A percentile compares a stretch with the other conserved stretches of the same genome.
Conservation (phyloP, 2,113 vertebrate genomes). For the Peromyscus polionotus region DNA sequence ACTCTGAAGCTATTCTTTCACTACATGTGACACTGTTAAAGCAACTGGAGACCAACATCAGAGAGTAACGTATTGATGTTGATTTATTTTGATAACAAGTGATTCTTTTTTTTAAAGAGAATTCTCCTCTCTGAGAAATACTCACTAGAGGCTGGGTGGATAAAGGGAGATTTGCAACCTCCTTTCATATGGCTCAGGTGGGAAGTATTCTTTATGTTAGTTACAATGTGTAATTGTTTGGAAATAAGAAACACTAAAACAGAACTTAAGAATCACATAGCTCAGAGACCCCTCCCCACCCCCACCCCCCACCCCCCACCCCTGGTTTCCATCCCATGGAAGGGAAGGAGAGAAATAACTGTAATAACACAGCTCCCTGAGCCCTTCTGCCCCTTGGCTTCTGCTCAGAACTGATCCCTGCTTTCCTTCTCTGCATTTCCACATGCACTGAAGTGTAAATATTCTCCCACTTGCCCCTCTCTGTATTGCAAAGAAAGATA, state of each 20-base stretch:
- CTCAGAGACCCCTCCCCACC: not conserved
- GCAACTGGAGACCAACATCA: not conserved
- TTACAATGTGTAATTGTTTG: not conserved
- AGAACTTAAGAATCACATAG: not conserved
- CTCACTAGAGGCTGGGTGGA: not conserved
- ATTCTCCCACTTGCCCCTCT: not conserved
- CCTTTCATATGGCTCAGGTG: not conserved
- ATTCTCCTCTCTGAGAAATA: not conserved
- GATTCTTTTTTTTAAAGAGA: not conserved
- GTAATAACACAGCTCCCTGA: not conserved
- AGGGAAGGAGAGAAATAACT: not conserved
- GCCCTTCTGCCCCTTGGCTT: not conserved
- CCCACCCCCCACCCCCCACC: no score
- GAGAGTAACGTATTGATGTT: not conserved
- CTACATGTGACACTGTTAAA: rapidly evolving
- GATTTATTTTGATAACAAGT: not conserved
- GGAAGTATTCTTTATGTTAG: not conserved
- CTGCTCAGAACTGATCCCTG: not conserved
- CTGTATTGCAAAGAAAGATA: not conserved
- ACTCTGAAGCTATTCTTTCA: not conserved
- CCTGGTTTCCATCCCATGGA: not conserved
- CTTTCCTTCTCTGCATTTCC: not conserved
- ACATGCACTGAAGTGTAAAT: not conserved
- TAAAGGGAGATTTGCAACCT: not conserved
- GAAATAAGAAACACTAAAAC: not conserved